A percentile compares a stretch with the other conserved stretches of the same genome.
These are phyloP conservation scores for Lucilia sericata DNA, from an alignment of 1,140 invertebrate species.

Conservation along the genomic window DNA sequence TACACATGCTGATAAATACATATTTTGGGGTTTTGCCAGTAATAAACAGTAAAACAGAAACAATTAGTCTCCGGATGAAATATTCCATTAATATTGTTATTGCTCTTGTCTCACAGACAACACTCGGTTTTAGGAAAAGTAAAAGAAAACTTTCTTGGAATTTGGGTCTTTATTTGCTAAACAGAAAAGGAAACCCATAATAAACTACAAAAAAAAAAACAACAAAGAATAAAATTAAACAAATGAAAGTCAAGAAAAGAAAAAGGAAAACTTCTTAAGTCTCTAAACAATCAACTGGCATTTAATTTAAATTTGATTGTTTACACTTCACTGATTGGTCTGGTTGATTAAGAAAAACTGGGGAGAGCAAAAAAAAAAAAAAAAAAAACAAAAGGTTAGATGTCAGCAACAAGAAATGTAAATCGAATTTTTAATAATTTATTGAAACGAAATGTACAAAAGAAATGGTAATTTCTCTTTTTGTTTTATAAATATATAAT, in stretches of 20 bases:
- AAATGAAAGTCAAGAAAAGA: not conserved
- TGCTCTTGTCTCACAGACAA: not conserved
- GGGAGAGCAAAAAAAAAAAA: not conserved
- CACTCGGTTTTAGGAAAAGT: not conserved
- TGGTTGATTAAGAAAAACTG: slow-evolving; percentile 3
- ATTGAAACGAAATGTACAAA: not conserved
- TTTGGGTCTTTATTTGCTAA: slow-evolving; percentile 19
- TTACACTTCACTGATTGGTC: slow-evolving; percentile 9
- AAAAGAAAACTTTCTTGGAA: not conserved
- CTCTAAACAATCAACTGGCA: not conserved
- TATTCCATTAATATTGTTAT: not conserved
- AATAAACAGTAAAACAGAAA: not conserved
- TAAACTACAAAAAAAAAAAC: not conserved
- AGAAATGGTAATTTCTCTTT: not conserved
- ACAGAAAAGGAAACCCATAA: not conserved
- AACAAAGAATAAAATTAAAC: too few species aligned
- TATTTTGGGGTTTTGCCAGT: not conserved
- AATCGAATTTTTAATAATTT: slow-evolving; percentile 30
- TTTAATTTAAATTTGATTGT: slow-evolving; percentile 30
- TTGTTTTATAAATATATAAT: not conserved
- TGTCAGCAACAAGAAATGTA: not conserved
- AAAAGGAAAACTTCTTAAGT: not conserved
- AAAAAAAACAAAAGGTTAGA: not conserved
- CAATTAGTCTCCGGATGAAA: slow-evolving; percentile 23
- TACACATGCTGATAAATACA: not conserved